These are phyloP conservation scores for Iguana delicatissima DNA, from an alignment of 2,797 vertebrate genomes.

Conservation along the genomic window DNA sequence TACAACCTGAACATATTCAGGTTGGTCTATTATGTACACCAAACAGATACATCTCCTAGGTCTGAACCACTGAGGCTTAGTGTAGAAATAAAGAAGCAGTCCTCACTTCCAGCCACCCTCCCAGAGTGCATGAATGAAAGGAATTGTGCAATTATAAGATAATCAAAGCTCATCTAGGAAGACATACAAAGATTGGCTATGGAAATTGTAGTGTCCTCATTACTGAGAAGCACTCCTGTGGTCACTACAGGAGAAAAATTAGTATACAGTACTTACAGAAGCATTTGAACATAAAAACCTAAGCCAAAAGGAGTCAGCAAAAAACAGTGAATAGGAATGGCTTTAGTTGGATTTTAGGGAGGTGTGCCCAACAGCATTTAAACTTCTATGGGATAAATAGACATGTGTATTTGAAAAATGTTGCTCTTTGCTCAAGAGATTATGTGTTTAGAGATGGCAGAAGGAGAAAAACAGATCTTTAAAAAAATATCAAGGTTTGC, in stretches of 20 bases:
- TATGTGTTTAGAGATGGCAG: background rate
- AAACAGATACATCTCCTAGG: background rate
- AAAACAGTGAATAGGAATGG: background rate
- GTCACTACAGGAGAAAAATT: background rate
- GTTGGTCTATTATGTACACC: too few relatives aligned
- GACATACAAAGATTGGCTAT: background rate
- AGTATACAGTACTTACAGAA: background rate
- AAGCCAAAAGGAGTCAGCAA: background rate
- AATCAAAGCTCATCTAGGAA: background rate
- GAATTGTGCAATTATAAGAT: background rate
- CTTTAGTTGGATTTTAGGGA: background rate
- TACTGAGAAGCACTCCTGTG: background rate
- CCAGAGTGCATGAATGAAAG: background rate
- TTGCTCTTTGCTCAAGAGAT: background rate
- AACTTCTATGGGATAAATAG: background rate
- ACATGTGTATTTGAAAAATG: background rate
- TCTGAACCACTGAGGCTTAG: background rate
- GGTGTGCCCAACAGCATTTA: background rate
- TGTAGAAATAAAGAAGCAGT: background rate
- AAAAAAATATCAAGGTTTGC: background rate
- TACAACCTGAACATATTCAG: too few relatives aligned
- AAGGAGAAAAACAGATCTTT: background rate
- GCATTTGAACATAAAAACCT: background rate
- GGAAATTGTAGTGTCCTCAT: background rate
- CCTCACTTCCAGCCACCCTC: background rate